Base-by-base conservation (phyloP, 2,888 invertebrate species). In the Bruchidius siliquastri region DNA sequence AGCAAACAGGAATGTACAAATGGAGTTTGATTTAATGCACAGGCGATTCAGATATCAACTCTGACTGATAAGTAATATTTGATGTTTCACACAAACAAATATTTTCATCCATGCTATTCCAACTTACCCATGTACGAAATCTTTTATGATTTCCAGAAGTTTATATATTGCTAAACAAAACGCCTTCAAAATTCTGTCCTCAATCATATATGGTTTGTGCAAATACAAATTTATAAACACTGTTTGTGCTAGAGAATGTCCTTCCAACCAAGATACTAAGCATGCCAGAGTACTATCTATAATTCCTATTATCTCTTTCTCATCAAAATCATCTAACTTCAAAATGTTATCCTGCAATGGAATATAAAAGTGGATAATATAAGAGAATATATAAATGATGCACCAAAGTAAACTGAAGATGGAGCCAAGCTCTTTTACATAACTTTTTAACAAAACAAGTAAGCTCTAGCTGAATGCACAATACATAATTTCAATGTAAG, bases 211-310 rank as follows among this genome's bases (percentile, higher is more conserved):
- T 0, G 98, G 97, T 79, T 96, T 94, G 85, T 99, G 98, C 67
- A 98, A 88, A 85, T 98, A 99, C 22, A 98, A 90, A 86, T 98
- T 98, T 26, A 97, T 98, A 85, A 98, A 98, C 10, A 99, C 94
- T 0, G 99, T 99, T 88, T 99, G 98, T 6, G 97, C 98, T 78
- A 98, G 89, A 0, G 96, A 97, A 84, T 97, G 96, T 0, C 99
- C 99, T 86, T 99, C 98, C 20, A 99, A 86, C 98, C 99, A 99
- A 0, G 98, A 97, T 0, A 97, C 97, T 80, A 99, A 90, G 84
- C 98, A 97, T 0, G 97, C 94, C 83, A 96, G 91, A 6, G 98
- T 95, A 0, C 96, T 94, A 88, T 99, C 99, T 81, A 98, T 96
- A 66, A 98, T 93, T 49, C 96, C 97, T 80, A 98, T 95, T 72